A percentile compares a stretch with the other conserved stretches of the same genome.
These are phyloP conservation scores for Cantharis lateralis DNA, from an alignment of 2,888 invertebrate genomes.

Conservation along the genomic window DNA sequence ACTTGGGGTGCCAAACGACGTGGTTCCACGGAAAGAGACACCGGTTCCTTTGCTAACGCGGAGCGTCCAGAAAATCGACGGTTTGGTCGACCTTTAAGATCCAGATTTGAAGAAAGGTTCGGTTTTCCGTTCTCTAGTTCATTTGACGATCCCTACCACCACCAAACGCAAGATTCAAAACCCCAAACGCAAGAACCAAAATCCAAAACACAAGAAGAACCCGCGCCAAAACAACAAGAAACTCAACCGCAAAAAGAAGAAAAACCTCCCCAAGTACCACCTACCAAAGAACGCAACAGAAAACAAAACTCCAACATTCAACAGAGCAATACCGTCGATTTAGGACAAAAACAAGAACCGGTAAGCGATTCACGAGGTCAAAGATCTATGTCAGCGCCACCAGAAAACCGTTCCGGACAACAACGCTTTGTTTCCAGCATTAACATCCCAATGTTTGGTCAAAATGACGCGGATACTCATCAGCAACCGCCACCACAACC, in stretches of 20 bases:
- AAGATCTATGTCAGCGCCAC: constrained; percentile 81
- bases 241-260: constrained; percentile 53
- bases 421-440: constrained; percentile 49
- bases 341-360: constrained; percentile 69
- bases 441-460: constrained; percentile 48
- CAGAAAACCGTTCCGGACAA: constrained; percentile 57
- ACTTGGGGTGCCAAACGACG: constrained; percentile 54
- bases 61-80: constrained; percentile 58
- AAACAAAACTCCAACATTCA: constrained; percentile 43
- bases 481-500: constrained; percentile 40
- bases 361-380: constrained; percentile 65
- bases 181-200: constrained; percentile 1
- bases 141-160: constrained; percentile 31
- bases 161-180: neutral
- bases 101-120: constrained; percentile 48
- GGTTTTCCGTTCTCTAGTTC: constrained; percentile 47
- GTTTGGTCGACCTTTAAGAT: constrained; percentile 55
- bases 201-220: constrained; percentile 21
- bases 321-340: constrained; percentile 76
- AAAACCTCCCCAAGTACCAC: constrained; percentile 43
- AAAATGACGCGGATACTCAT: constrained; percentile 33
- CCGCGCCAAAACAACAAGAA: constrained; percentile 46
- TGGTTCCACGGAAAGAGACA: constrained; percentile 55
- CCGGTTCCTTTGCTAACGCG: too few species aligned
- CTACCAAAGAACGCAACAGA: constrained; percentile 41